Percentiles rank a stretch among this genome's conserved stretches.
phyloP scores from a whole-genome alignment of 2,888 invertebrate species.

The Amphipyra tragopoginis region DNA sequence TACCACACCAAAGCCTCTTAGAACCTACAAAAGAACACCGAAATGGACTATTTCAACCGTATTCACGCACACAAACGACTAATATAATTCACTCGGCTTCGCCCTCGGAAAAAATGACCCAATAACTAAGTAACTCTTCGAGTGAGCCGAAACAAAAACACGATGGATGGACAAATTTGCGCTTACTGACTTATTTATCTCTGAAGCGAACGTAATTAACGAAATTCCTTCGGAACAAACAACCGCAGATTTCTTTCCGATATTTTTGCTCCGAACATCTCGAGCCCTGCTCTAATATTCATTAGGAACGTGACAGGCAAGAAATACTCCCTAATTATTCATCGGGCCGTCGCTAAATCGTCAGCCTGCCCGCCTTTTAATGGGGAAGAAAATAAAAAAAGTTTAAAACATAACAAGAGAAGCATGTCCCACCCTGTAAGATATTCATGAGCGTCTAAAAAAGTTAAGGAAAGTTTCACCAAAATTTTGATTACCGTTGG shows the following conservation, averaged over 20 bases:
- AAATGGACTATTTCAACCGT: conserved; percentile 77
- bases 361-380: conserved; percentile 80
- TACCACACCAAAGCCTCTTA: conserved; percentile 70
- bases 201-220: conserved; percentile 80
- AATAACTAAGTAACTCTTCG: conserved; percentile 79
- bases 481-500: conserved; percentile 78
- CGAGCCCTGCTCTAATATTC: conserved; percentile 81
- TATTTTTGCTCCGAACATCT: conserved; percentile 55
- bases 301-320: conserved; percentile 87
- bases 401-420: conserved; percentile 86
- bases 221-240: conserved; percentile 74
- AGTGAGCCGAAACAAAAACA: conserved; percentile 79
- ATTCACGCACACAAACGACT: conserved; percentile 79
- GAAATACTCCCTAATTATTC: conserved; percentile 88
- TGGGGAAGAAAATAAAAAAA: conserved; percentile 84
- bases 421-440: conserved; percentile 79
- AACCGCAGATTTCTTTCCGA: conserved; percentile 79
- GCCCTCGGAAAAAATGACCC: conserved; percentile 76
- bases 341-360: conserved; percentile 84
- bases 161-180: conserved; percentile 84
- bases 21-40: conserved; percentile 72
- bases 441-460: conserved; percentile 83
- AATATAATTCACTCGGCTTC: conserved; percentile 77
- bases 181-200: conserved; percentile 86
- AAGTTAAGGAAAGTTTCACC: conserved; percentile 70